These are phyloP conservation scores for Micrasema longulum DNA, from an alignment of 1,140 invertebrate species.

Conservation along the genomic window DNA sequence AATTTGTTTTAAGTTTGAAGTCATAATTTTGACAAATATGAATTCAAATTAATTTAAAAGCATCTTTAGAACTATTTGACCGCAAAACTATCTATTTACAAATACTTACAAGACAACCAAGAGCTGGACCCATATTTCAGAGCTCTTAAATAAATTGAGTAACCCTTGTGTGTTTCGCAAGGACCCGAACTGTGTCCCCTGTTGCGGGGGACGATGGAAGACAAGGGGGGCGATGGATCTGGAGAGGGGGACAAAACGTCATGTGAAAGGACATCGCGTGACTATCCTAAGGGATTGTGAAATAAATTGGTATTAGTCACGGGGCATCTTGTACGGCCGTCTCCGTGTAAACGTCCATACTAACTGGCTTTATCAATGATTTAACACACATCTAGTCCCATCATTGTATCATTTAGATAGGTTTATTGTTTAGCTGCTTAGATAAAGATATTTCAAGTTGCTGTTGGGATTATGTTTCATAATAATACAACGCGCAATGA, in stretches of 20 bases:
- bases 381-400: neutral
- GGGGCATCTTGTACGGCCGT: neutral
- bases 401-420: no score
- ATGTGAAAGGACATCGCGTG: neutral
- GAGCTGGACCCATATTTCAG: neutral
- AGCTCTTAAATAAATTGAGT: conserved; percentile 33
- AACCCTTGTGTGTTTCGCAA: conserved; percentile 17
- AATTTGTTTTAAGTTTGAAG: no score
- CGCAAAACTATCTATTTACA: no score
- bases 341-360: neutral
- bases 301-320: neutral
- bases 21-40: no score
- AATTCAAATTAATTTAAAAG: neutral
- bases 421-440: no score
- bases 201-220: neutral
- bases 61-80: neutral
- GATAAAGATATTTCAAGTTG: no score
- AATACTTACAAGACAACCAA: no score
- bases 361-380: conserved; percentile 29
- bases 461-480: no score
- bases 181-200: conserved; percentile 1
- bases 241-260: neutral
- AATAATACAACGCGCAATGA: no score
- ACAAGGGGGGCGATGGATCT: neutral
- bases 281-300: neutral